Conservation (phyloP, 2,797 vertebrate genomes). For the Lagorchestes hirsutus region DNA sequence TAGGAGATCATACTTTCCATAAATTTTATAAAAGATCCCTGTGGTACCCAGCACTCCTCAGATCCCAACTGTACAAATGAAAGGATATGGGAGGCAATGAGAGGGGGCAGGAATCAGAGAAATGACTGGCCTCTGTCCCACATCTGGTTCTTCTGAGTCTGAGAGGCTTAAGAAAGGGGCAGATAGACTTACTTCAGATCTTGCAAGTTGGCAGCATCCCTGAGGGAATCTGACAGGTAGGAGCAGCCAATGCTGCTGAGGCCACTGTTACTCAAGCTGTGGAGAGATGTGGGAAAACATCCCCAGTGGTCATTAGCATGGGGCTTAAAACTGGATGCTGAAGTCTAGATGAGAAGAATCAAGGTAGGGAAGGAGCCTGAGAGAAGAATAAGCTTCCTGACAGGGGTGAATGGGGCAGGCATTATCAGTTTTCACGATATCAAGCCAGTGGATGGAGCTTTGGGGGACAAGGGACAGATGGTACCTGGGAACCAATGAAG, state of each 20-base stretch:
- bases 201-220: slow-evolving; percentile 82
- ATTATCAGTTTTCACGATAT: background rate
- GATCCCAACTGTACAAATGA: background rate
- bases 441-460: background rate
- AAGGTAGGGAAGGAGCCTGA: background rate
- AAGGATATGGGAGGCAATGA: background rate
- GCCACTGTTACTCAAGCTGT: slow-evolving; percentile 86
- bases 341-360: background rate
- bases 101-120: too few relatives aligned
- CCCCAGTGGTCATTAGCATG: background rate
- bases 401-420: background rate
- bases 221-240: slow-evolving; percentile 83
- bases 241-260: slow-evolving; percentile 57
- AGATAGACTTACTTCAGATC: slow-evolving; percentile 88
- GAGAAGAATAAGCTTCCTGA: background rate
- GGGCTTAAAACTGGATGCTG: background rate
- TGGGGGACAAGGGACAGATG: background rate
- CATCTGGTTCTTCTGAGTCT: background rate
- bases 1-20: background rate
- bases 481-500: background rate
- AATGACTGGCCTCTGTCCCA: background rate
- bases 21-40: background rate
- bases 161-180: background rate
- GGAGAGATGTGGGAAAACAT: slow-evolving; percentile 50
- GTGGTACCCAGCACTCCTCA: background rate